Evolutionary conservation across 2,888 invertebrate species (phyloP), one percentile per base, ranked within the genome.

Genomic region (Drosophila gaucha): DNA sequence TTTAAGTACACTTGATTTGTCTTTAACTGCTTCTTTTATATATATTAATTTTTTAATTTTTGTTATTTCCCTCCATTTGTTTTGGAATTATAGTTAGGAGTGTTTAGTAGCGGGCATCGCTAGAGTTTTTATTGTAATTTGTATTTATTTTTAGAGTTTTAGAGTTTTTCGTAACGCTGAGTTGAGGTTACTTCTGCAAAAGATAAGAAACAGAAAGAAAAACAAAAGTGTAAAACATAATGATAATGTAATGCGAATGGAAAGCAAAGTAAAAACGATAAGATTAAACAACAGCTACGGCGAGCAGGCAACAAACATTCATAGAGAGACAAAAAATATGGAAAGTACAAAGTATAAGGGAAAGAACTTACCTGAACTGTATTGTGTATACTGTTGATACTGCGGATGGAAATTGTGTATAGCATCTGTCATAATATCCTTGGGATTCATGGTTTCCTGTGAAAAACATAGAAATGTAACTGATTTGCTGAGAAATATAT

Each of bases 341-440:
- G n/a, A 44, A 28, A 18, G 44, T 18, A 44, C 18, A 44, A 30
- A 31, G 22, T 51, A 26, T 39, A 46, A 14, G 46, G 26, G 31
- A 44, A 14, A 60, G 16, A 24, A 93, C 94, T 94, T 93, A 97
- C 97, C 97, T 90, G 97, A 97, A 93, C 97, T 97, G 92, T 98
- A 98, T 92, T 98, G 98, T 33, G 98, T 98, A 93, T 99, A 99
- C 92, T 99, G 99, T 92, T 99, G 99, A 93, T 99, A 99, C 92
- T 99, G 98, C 55, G 99, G 99, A 94, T 99, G 99, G 94, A 99
- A 99, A 93, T 99, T 99, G 93, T 99, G 99, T 93, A 99, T 98
- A 91, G 98, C 98, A 92, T 99, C 99, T 89, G 99, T 99, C 98
- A 99, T 99, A 92, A 99, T 99, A 93, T 99, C 99, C 94, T 97